Conservation (phyloP, 2,888 invertebrate species). For the Tetheella fluctuosa region DNA sequence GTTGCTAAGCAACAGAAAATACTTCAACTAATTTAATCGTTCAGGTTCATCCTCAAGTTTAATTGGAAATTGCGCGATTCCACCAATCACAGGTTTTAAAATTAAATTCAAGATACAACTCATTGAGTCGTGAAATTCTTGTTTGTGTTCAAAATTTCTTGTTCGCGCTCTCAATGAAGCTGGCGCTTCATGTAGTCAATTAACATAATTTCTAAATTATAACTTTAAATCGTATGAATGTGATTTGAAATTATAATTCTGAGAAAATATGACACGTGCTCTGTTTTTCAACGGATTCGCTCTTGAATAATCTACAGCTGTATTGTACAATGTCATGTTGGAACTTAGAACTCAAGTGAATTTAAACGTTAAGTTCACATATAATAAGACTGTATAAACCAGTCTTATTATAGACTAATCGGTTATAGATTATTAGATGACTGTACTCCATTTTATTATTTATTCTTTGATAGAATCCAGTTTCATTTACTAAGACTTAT, state of each 20-base stretch:
- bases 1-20: constrained; percentile 4
- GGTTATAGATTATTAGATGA: too few relatives aligned
- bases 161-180: neutral
- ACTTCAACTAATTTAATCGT: constrained; percentile 58
- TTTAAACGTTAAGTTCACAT: neutral
- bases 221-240: neutral
- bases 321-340: neutral
- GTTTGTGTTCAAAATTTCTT: constrained; percentile 10
- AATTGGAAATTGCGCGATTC: constrained; percentile 60
- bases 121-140: constrained; percentile 19
- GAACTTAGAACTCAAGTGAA: neutral
- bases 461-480: too few relatives aligned
- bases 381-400: neutral
- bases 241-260: constrained; percentile 7
- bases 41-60: constrained; percentile 59
- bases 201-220: constrained; percentile 7
- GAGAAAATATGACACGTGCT: neutral
- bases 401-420: too few relatives aligned
- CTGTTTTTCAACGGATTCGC: neutral
- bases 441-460: too few relatives aligned
- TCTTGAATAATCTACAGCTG: constrained; percentile 7
- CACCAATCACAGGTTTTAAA: constrained; percentile 39
- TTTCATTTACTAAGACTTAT: too few relatives aligned
- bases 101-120: constrained; percentile 12
- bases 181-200: neutral